phyloP scores from a whole-genome alignment of 2,797 vertebrate species.

The Etheostoma nigrum region DNA sequence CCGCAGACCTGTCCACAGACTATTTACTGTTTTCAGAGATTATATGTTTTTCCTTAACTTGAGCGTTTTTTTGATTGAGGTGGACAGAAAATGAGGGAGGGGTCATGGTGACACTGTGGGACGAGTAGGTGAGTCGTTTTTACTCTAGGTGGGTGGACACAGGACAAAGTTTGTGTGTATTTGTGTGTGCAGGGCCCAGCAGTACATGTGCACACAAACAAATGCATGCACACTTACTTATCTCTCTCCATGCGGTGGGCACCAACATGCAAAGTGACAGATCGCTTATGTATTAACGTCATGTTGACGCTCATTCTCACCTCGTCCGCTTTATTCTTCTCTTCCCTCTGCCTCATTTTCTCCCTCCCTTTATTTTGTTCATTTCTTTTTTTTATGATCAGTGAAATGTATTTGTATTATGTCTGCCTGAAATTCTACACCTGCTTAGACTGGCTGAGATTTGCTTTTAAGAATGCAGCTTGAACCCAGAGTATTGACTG shows the following conservation, averaged over 20 bases:
- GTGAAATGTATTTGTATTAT: slow-evolving; percentile 19
- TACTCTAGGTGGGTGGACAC: slow-evolving; percentile 45
- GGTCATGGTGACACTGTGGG: slow-evolving; percentile 46
- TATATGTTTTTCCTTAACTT: slow-evolving; percentile 66
- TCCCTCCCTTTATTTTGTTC: slow-evolving; percentile 31
- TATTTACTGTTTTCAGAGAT: slow-evolving; percentile 58
- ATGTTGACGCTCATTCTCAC: slow-evolving; percentile 45
- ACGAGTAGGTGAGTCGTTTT: slow-evolving; percentile 39
- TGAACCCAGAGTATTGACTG: slow-evolving; percentile 6
- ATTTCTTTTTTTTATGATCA: slow-evolving; percentile 34
- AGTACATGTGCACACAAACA: not conserved
- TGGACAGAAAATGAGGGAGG: slow-evolving; percentile 64
- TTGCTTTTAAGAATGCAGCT: slow-evolving; percentile 22
- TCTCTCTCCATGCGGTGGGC: slow-evolving; percentile 74
- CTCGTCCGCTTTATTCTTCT: slow-evolving; percentile 41
- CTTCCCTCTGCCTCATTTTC: slow-evolving; percentile 37
- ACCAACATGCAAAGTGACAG: slow-evolving; percentile 78
- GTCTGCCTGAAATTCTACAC: slow-evolving; percentile 38
- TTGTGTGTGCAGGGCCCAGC: slow-evolving; percentile 40
- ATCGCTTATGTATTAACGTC: slow-evolving; percentile 75
- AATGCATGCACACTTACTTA: slow-evolving; percentile 17
- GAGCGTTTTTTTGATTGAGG: slow-evolving; percentile 60
- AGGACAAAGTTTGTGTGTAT: slow-evolving; percentile 33
- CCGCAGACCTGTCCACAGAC: slow-evolving; percentile 54
- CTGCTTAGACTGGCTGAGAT: slow-evolving; percentile 29